A percentile compares a stretch with the other conserved stretches of the same genome.
These are phyloP conservation scores for Tetraneura akinire DNA, from an alignment of 1,140 invertebrate genomes.

Conservation along the genomic window DNA sequence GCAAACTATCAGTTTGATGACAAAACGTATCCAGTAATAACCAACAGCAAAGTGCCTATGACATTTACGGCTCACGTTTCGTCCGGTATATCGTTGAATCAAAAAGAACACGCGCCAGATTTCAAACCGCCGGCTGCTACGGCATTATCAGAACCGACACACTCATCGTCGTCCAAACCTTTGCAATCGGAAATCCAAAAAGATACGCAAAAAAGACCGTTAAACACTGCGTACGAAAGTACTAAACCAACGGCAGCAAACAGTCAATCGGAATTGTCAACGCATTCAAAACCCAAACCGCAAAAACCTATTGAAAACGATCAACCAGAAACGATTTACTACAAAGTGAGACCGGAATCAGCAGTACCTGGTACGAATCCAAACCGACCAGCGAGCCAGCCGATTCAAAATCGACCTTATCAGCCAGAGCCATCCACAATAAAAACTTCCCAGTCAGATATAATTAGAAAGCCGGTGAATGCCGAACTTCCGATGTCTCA, in stretches of 20 bases:
- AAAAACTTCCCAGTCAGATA: neutral
- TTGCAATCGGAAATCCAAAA: neutral
- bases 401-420: conserved; percentile 8
- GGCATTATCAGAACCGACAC: neutral
- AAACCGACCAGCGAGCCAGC: neutral
- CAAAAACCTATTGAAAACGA: conserved; percentile 15
- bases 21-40: conserved; percentile 26
- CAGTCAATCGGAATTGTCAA: neutral
- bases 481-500: conserved; percentile 7
- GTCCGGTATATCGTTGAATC: conserved; percentile 39
- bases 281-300: conserved; percentile 8
- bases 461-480: neutral
- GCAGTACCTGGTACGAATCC: neutral
- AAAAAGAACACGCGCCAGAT: neutral
- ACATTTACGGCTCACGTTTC: conserved; percentile 45
- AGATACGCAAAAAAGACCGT: neutral
- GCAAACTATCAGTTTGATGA: conserved; percentile 6
- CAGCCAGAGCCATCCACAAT: neutral
- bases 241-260: neutral
- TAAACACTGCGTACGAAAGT: neutral
- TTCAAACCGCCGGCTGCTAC: neutral
- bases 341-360: conserved; percentile 20
- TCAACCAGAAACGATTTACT: conserved; percentile 31
- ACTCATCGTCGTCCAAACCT: conserved; percentile 8
- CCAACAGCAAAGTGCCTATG: conserved; percentile 36